Evolutionary conservation across 2,888 invertebrate genomes (phyloP).

Genomic region (Pardosa pseudoannulata): DNA sequence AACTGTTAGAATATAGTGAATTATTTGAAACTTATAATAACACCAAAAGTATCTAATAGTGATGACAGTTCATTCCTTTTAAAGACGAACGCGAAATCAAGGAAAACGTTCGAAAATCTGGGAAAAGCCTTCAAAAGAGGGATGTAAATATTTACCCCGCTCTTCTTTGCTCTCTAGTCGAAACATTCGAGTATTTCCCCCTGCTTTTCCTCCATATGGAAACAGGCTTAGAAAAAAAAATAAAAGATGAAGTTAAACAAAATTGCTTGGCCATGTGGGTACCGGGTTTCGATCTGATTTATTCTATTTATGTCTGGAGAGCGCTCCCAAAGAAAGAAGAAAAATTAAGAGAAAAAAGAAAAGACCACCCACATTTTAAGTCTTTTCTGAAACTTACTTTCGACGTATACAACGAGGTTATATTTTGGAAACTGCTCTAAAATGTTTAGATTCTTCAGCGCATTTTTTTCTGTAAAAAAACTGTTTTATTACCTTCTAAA

Average conservation of each 20-base stretch:
- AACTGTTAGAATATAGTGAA: too few relatives aligned
- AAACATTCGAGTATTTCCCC: constrained; percentile 28
- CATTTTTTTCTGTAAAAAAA: too few relatives aligned
- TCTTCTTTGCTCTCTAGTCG: constrained; percentile 12
- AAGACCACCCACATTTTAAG: constrained; percentile 33
- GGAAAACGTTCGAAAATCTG: constrained; percentile 8
- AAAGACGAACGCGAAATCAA: constrained; percentile 23
- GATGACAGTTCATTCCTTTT: constrained; percentile 13
- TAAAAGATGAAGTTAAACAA: constrained; percentile 25
- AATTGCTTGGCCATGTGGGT: constrained; percentile 45
- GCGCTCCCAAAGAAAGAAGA: neutral
- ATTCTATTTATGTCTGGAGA: constrained; percentile 41
- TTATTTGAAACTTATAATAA: neutral
- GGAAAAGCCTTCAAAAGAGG: constrained; percentile 26
- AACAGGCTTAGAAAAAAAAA: constrained; percentile 7
- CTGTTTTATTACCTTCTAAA: too few relatives aligned
- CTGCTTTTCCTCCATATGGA: neutral
- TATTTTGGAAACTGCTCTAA: too few relatives aligned
- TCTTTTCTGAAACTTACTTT: neutral
- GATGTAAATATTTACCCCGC: constrained; percentile 52
- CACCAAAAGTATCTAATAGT: neutral
- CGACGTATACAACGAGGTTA: neutral
- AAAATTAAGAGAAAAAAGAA: neutral
- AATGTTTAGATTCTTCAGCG: too few relatives aligned
- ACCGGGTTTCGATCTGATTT: constrained; percentile 35